phyloP scores from a whole-genome alignment of 2,113 vertebrate genomes.

The Recurvirostra avosetta region DNA sequence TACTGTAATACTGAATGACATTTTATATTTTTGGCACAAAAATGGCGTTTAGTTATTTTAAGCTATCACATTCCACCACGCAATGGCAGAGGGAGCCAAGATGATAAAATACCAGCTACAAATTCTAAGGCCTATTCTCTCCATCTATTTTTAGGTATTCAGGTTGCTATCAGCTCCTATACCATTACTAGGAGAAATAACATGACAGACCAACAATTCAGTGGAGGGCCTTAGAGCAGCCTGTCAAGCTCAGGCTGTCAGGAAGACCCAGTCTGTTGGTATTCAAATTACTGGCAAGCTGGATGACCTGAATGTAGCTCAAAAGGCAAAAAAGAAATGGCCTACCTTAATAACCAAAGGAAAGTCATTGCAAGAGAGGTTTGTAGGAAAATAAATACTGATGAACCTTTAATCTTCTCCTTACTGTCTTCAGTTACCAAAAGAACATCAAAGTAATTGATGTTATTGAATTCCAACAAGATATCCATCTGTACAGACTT shows the following conservation, averaged over 20 bases:
- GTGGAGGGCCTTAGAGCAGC: neutral
- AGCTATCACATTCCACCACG: neutral
- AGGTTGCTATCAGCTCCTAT: neutral
- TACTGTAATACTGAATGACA: neutral
- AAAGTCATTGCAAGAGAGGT: neutral
- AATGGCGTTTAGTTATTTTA: conserved; percentile 38
- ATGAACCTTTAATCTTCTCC: neutral
- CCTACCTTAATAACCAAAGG: neutral
- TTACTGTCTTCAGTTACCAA: neutral
- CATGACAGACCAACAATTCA: conserved; percentile 3
- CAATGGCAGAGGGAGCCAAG: neutral
- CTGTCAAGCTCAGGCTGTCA: conserved; percentile 37
- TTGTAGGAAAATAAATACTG: neutral
- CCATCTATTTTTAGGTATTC: conserved; percentile 39
- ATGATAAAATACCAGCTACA: neutral
- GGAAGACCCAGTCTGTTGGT: neutral
- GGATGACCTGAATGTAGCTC: neutral
- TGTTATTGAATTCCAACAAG: neutral
- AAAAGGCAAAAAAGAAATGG: neutral
- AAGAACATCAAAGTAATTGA: neutral
- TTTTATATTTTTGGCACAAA: neutral
- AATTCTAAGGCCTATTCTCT: neutral
- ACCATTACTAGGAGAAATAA: conserved; percentile 2
- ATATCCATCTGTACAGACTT: neutral
- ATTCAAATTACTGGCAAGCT: neutral